These are phyloP conservation scores for Lypha dubia DNA, from an alignment of 2,888 invertebrate genomes.

Conservation along the genomic window DNA sequence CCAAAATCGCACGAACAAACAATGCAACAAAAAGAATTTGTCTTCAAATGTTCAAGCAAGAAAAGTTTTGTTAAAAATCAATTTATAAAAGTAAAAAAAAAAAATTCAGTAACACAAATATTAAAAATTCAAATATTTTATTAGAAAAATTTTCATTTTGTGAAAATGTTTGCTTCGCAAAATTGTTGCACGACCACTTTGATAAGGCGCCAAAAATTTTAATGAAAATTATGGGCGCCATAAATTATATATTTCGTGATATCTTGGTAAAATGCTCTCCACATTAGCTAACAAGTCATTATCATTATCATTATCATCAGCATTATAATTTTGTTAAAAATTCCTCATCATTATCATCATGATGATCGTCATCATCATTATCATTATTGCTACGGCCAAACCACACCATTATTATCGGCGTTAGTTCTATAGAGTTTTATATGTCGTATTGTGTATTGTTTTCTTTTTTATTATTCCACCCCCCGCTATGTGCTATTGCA, in stretches of 20 bases:
- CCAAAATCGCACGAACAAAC: neutral
- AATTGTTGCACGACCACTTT: neutral
- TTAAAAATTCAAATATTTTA: neutral
- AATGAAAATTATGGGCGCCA: constrained; percentile 46
- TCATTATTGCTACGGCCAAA: neutral
- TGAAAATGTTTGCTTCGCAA: neutral
- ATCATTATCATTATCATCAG: neutral
- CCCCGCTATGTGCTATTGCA: neutral
- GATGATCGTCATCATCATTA: constrained; percentile 13
- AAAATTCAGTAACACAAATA: neutral
- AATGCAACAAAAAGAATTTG: neutral
- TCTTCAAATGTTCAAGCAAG: neutral
- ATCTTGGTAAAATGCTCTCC: neutral
- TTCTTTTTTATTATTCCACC: neutral
- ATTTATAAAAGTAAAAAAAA: neutral
- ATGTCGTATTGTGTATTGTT: no score
- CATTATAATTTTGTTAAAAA: neutral
- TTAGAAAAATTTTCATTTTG: neutral
- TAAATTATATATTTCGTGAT: constrained; percentile 39
- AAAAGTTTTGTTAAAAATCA: no score
- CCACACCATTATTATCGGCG: constrained; percentile 10
- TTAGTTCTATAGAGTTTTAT: constrained; percentile 5
- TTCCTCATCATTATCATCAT: neutral
- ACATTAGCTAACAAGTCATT: neutral
- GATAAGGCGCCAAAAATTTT: constrained; percentile 30